Evolutionary conservation across 2,797 vertebrate genomes (phyloP), one percentile per base, ranked within the genome.

Genomic region (Pogonophryne albipinna): DNA sequence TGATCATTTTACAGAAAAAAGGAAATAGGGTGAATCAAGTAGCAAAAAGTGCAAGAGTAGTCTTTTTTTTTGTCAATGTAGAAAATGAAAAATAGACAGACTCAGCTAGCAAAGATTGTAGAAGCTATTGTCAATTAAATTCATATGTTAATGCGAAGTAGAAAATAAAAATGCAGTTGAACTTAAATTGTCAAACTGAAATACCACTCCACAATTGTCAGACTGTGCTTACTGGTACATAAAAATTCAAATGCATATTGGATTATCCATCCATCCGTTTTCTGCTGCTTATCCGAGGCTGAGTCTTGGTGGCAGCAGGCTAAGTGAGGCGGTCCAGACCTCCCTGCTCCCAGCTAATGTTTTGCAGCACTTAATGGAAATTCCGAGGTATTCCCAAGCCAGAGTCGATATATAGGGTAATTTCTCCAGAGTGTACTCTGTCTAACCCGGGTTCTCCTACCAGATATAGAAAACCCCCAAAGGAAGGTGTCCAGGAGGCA

Each of bases 171-270:
- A 66, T 49, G 15, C 49, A 64, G 44, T 66, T 50, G 4, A 74
- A 71, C 19, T 46, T 44, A 47, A 75, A 65, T 56, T 65, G 27
- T 52, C 16, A 59, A 67, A 51, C 23, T 49, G 2, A 76, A 62
- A 41, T 47, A 41, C 31, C 15, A 27, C 47, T 69, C 63, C 31
- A 69, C 44, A 68, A 80, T 66, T 70, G 34, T 50, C 47, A 51
- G 12, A 52, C 44, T 56, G n/a, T 41, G 52, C 60, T 58, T 59
- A 63, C 45, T 62, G 68, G 46, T 42, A 20, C 17, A 65, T 85
- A 8, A 55, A 53, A 45, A 66, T 70, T 61, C 41, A 79, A 64
- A 44, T 74, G 62, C 57, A 77, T 64, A 77, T 67, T 74, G 61
- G n/a, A 55, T 66, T 34, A 77, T 53, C n/a, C 46, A 8, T 71